Base-by-base conservation (phyloP, 1,140 invertebrate species). In the Chrysoperla carnea region DNA sequence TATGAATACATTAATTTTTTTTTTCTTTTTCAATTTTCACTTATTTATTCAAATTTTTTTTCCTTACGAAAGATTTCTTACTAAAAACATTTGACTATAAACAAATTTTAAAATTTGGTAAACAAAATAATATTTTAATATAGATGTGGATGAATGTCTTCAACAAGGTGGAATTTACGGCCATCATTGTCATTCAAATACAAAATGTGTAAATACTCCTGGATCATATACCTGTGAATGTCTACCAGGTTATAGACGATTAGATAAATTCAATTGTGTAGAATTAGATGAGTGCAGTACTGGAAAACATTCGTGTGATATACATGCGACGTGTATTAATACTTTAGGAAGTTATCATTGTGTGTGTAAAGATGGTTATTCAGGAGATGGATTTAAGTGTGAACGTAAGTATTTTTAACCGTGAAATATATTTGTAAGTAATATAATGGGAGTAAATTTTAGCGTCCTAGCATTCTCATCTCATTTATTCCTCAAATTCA, bases 271-370 rank as follows among this genome's bases (percentile, higher is more conserved):
- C 57, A 84, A 81, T 51, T 89, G 85, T 59, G 73, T 75, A 27
- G 85, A 89, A 63, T 67, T 81, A 42, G 77, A 88, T 57, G 85
- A 89, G 60, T 88, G 84, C 52, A 62, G 64, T 43, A 70, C 68
- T 6, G 73, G 73, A 15, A 68, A 68, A 40, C 78, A 85, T 59
- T 60, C 66, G 41, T 92, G 88, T 59, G 73, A 88, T 60, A 56
- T 67, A 41, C 73, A 86, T 57, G 85, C 89, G 6, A 70, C 72
- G 29, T 94, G 90, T 63, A 69, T 76, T 44, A 94, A 94, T 65
- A 84, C 84, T 28, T 73, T 75, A 44, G 90, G 89, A 35, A 82
- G 79, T 45, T 92, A 86, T 63, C 72, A 73, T 39, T 95, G 90
- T 60, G 62, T 72, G 7, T 95, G 90, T 64, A 67, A 72, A 17